Percentiles rank a stretch among this genome's conserved stretches.
These are phyloP conservation scores for Sycophila texana DNA, from an alignment of 2,888 invertebrate species.

Conservation along the genomic window DNA sequence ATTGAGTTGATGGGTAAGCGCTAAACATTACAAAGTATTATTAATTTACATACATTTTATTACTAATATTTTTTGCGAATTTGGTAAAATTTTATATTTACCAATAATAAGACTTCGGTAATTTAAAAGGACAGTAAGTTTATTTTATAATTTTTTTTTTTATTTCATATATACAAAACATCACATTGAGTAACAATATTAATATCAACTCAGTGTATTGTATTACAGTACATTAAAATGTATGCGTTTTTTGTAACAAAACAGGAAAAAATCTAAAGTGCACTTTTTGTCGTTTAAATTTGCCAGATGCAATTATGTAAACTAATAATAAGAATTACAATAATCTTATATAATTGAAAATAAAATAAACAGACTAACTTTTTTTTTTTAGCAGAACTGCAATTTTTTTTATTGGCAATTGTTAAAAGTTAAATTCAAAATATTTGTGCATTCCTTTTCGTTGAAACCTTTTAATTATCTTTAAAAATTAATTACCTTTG, in stretches of 20 bases:
- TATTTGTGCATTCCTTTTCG: conserved; percentile 39
- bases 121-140: conserved; percentile 7
- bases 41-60: not conserved
- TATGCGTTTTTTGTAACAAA: conserved; percentile 24
- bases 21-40: not conserved
- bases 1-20: not conserved
- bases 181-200: conserved; percentile 61
- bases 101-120: not conserved
- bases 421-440: conserved; percentile 22
- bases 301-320: conserved; percentile 38
- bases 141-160: conserved; percentile 52
- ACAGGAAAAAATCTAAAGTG: conserved; percentile 39
- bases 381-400: conserved; percentile 25
- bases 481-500: conserved; percentile 34
- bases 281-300: conserved; percentile 34
- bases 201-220: conserved; percentile 44
- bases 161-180: conserved; percentile 63
- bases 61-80: not conserved
- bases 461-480: conserved; percentile 3
- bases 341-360: conserved; percentile 45
- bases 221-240: conserved; percentile 21
- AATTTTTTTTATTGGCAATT: conserved; percentile 6
- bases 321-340: conserved; percentile 47
- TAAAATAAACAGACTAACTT: conserved; percentile 48
- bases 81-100: conserved; percentile 8